These are phyloP conservation scores for Nilaparvata lugens DNA, from an alignment of 1,140 invertebrate species.

Conservation along the genomic window DNA sequence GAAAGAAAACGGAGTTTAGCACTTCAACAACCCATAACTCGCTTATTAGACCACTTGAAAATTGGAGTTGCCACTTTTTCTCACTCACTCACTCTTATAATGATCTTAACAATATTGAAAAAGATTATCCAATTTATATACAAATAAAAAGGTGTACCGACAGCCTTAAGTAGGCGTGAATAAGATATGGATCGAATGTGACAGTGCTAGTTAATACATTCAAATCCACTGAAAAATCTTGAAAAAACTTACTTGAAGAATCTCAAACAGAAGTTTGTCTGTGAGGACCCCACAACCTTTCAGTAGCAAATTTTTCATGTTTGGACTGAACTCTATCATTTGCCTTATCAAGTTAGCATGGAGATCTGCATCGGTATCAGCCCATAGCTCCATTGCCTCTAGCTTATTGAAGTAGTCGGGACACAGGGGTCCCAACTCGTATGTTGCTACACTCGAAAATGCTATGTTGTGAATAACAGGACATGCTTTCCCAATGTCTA, in stretches of 20 bases:
- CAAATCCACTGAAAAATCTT: too few species aligned
- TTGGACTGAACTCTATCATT: constrained; percentile 23
- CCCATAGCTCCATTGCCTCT: constrained; percentile 32
- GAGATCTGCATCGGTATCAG: constrained; percentile 24
- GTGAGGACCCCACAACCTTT: constrained; percentile 28
- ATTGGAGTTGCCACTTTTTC: too few species aligned
- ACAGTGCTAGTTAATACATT: too few species aligned
- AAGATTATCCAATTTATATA: too few species aligned
- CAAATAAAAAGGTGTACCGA: too few species aligned
- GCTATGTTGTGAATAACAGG: constrained; percentile 31
- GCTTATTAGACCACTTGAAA: too few species aligned
- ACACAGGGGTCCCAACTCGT: constrained; percentile 19
- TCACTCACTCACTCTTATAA: too few species aligned
- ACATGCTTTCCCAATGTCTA: constrained; percentile 30
- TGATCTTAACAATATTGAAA: too few species aligned
- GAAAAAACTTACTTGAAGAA: constrained; percentile 30
- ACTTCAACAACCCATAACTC: too few species aligned
- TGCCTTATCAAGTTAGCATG: constrained; percentile 26
- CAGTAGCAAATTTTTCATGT: constrained; percentile 31
- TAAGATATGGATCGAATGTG: too few species aligned
- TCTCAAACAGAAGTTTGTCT: constrained; percentile 25
- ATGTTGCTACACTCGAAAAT: constrained; percentile 27
- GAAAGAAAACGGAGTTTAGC: too few species aligned
- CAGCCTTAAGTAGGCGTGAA: too few species aligned
- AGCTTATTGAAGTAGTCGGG: constrained; percentile 25